Conservation (phyloP, 37 sponge, comb jelly and placozoan genomes). For the Chondrilla cf. caribensis region DNA sequence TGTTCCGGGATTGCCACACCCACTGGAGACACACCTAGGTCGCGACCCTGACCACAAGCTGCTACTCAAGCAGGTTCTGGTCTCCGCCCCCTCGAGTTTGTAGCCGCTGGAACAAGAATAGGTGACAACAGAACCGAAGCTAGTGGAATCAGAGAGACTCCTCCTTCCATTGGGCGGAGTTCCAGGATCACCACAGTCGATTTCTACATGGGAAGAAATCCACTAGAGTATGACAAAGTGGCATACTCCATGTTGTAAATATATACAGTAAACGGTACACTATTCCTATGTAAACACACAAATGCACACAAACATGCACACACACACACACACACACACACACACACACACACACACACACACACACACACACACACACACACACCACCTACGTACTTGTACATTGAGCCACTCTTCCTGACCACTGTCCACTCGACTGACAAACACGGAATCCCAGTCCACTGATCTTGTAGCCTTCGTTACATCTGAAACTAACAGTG, state of each 20-base stretch:
- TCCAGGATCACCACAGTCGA: slow-evolving; percentile 57
- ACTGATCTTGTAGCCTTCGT: slow-evolving; percentile 15
- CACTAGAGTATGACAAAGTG: neutral
- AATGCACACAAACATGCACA: neutral
- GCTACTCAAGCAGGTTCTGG: slow-evolving; percentile 5
- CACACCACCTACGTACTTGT: slow-evolving; percentile 10
- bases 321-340: too few species aligned
- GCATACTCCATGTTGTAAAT: neutral
- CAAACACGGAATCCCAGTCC: slow-evolving; percentile 37
- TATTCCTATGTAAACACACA: neutral
- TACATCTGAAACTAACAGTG: slow-evolving; percentile 26
- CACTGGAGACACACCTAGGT: slow-evolving; percentile 19
- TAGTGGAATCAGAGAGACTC: neutral
- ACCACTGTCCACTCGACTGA: slow-evolving; percentile 39
- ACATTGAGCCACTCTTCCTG: slow-evolving; percentile 47
- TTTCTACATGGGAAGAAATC: neutral
- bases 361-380: too few species aligned
- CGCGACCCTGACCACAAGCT: slow-evolving; percentile 22
- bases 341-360: too few species aligned
- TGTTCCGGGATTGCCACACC: slow-evolving; percentile 3
- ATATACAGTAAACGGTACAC: neutral
- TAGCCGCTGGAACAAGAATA: neutral
- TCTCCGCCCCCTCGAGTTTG: neutral
- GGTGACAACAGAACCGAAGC: slow-evolving; percentile 7
- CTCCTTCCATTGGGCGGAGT: slow-evolving; percentile 24